Conservation (phyloP, 2,113 vertebrate genomes). For the Falco punctatus region DNA sequence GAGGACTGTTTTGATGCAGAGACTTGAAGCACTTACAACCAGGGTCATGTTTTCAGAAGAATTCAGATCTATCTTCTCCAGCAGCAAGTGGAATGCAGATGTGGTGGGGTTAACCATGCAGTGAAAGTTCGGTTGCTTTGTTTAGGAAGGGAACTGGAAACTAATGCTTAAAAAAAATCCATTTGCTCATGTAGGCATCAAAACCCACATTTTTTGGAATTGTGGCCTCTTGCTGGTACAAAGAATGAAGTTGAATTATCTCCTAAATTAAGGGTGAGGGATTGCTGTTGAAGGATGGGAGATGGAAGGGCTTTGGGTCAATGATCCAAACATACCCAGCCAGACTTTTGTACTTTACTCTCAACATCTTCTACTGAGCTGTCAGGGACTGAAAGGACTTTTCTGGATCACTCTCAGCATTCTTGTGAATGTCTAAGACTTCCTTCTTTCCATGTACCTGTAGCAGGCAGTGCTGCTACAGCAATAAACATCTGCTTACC, state of each 20-base stretch:
- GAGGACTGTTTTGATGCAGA: not conserved
- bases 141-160: not conserved
- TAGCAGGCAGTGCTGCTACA: not conserved
- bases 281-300: not conserved
- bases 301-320: not conserved
- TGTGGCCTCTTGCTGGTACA: not conserved
- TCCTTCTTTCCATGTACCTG: not conserved
- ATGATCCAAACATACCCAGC: not conserved
- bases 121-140: not conserved
- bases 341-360: not conserved
- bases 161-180: not conserved
- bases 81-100: not conserved
- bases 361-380: not conserved
- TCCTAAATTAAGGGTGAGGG: not conserved
- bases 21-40: not conserved
- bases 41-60: not conserved
- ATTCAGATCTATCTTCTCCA: not conserved
- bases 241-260: not conserved
- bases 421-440: not conserved
- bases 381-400: not conserved
- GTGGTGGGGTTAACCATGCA: not conserved
- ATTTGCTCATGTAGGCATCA: not conserved
- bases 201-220: accelerated
- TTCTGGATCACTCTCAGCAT: not conserved
- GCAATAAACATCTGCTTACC: not conserved